Percentiles rank a stretch among this genome's conserved stretches.
Evolutionary conservation across 2,113 vertebrate species (phyloP).

Genomic region (Catharus minimus): DNA sequence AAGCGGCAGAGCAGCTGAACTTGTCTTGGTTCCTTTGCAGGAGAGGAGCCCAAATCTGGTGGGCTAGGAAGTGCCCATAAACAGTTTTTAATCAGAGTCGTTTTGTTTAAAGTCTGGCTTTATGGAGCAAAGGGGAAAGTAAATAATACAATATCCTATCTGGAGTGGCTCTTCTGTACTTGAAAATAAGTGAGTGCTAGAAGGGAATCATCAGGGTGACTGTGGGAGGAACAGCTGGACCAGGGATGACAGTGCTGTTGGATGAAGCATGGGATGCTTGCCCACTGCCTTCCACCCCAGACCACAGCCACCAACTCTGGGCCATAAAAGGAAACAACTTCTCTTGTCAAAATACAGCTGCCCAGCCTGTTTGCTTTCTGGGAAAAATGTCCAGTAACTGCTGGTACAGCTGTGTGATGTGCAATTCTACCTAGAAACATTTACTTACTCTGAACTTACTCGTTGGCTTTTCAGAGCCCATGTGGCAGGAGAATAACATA

Average conservation of each 20-base stretch:
- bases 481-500: not conserved
- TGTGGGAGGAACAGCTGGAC: not conserved
- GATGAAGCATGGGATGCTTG: not conserved
- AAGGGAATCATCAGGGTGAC: not conserved
- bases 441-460: not conserved
- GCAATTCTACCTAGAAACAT: not conserved
- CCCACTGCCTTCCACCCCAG: not conserved
- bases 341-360: constrained; percentile 42
- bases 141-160: not conserved
- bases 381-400: constrained; percentile 4
- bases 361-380: not conserved
- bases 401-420: not conserved
- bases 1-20: not conserved
- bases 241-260: fast-evolving
- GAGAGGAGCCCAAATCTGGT: not conserved
- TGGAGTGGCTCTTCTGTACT: not conserved
- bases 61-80: not conserved
- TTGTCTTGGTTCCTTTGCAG: not conserved
- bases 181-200: not conserved
- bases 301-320: not conserved
- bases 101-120: not conserved
- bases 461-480: not conserved
- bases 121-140: not conserved
- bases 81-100: fast-evolving
- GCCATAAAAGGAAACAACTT: constrained; percentile 20